These are phyloP conservation scores for Pedetes capensis DNA, from an alignment of 2,113 vertebrate species.

Conservation along the genomic window DNA sequence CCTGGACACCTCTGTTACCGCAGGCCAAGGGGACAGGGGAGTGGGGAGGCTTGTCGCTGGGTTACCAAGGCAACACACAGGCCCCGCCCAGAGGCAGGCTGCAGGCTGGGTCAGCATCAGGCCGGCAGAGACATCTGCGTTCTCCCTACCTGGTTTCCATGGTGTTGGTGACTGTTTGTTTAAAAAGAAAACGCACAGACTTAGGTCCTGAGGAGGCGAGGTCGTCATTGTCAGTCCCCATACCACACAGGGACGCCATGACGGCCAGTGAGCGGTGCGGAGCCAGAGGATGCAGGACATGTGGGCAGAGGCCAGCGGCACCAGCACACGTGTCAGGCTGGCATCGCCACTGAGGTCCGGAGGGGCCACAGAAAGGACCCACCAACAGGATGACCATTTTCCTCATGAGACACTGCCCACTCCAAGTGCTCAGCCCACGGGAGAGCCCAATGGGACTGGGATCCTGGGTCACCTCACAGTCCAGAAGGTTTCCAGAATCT, in stretches of 20 bases:
- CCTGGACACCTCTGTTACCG: background rate
- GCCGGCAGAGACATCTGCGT: background rate
- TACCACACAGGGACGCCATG: fast-evolving
- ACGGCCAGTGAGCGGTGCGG: fast-evolving
- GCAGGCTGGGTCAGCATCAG: fast-evolving
- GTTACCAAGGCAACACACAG: background rate
- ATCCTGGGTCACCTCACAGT: too few species aligned
- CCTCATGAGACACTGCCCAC: too few species aligned
- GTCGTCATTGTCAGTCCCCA: background rate
- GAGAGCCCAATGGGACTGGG: too few species aligned
- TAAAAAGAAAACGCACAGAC: background rate
- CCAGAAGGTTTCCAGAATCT: background rate
- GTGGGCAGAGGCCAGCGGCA: background rate
- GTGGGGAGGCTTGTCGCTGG: background rate
- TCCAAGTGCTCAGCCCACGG: background rate
- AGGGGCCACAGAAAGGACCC: background rate
- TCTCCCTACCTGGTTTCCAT: conserved; percentile 18
- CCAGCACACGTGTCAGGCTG: fast-evolving
- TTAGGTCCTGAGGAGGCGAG: background rate
- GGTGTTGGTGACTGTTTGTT: background rate
- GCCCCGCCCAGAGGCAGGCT: background rate
- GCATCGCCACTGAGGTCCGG: background rate
- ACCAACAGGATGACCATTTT: background rate
- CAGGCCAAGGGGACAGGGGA: background rate
- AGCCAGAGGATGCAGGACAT: fast-evolving